These are phyloP conservation scores for Carollia perspicillata DNA, from an alignment of 2,113 vertebrate species.

Conservation along the genomic window DNA sequence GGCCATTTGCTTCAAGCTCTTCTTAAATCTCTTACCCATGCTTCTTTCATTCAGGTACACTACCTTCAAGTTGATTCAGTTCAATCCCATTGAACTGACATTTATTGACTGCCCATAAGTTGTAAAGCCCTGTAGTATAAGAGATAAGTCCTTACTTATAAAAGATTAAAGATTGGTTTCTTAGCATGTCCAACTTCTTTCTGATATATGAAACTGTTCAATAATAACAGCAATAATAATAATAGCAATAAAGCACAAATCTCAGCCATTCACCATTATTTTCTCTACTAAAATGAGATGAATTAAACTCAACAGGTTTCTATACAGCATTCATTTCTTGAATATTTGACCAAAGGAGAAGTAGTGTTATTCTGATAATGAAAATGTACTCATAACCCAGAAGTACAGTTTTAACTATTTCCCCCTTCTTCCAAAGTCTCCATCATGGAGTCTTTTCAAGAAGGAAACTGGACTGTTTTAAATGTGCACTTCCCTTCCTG, in stretches of 20 bases:
- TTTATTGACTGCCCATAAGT: background rate
- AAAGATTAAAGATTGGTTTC: background rate
- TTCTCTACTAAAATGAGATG: background rate
- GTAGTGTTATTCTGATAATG: background rate
- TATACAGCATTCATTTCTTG: background rate
- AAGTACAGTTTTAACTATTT: background rate
- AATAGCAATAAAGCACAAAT: background rate
- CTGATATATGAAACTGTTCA: background rate
- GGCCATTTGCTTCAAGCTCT: background rate
- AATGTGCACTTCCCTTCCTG: background rate
- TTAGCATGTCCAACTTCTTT: background rate
- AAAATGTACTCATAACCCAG: background rate
- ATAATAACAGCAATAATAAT: background rate
- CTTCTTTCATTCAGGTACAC: background rate
- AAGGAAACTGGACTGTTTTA: background rate
- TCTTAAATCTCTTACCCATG: background rate
- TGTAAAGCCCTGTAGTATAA: background rate
- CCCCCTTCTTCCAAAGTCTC: background rate
- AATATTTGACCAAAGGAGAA: background rate
- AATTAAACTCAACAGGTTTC: background rate
- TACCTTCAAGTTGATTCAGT: background rate
- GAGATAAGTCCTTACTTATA: background rate
- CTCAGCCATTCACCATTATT: background rate
- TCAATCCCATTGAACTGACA: background rate
- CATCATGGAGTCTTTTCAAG: background rate